Evolutionary conservation across 1,140 invertebrate genomes (phyloP), one percentile per base, ranked within the genome.

Genomic region (Pseudomyrmex pallidus): DNA sequence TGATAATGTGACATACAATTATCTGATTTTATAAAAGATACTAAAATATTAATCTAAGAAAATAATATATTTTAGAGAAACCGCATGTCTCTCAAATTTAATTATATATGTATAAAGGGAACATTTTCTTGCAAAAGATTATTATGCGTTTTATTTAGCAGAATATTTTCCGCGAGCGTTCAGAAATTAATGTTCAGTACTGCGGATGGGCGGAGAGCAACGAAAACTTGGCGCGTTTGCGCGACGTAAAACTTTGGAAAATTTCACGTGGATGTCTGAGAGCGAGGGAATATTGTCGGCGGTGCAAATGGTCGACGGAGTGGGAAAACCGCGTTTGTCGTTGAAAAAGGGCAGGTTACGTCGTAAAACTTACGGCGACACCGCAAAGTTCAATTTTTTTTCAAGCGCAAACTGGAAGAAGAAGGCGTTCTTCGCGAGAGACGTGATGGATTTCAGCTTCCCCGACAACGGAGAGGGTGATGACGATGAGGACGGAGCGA

Each of bases 371-470:
- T 84, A 50, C 35, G 25, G 22, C 67, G 54, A 66, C 64, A 20
- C 61, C 67, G 83, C 61, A 74, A 87, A 84, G 72, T 87, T 84
- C 59, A 25, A 56, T 74, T 70, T 78, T 61, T 61, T 66, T 54
- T 68, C 63, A 87, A 64, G 63, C 59, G 48, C 84, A 52, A 86
- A 86, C 54, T 72, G 15, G n/a, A 17, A 84, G 54, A 17, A 84
- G 64, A 85, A 82, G 78, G 84, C 66, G 83, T 72, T 57, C 68
- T 59, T 9, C 35, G 64, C 59, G 62, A 72, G 22, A 80, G 67
- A 87, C 86, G 86, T 87, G 86, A 87, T 76, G 64, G 59, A 87
- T 87, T 70, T 66, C 62, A 67, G 50, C 84, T 62, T 73, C 52
- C 66, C 59, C 64, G 73, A 50, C 76, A 20, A 44, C 44, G 72